Conservation (phyloP, 2,888 invertebrate genomes). For the Artemia sp. region DNA sequence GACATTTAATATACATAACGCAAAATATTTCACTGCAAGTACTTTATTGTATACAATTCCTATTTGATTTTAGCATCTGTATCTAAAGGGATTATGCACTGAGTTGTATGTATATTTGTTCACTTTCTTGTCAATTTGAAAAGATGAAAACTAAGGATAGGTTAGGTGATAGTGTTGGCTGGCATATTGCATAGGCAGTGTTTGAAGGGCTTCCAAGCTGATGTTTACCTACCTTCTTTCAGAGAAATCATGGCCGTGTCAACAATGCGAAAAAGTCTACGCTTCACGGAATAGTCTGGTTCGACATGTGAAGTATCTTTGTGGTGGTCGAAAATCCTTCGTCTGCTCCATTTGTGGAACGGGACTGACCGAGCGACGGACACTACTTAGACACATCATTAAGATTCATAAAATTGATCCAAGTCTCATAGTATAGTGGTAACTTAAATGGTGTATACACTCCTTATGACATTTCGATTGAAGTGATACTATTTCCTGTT, state of each 20-base stretch:
- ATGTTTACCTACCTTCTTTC: constrained; percentile 2
- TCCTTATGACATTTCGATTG: background rate
- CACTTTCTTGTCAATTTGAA: no score
- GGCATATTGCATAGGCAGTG: no score
- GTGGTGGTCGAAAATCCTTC: constrained; percentile 14
- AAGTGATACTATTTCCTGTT: background rate
- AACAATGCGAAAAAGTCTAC: constrained; percentile 2
- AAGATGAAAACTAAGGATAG: no score
- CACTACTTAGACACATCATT: constrained; percentile 11
- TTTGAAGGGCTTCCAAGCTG: no score
- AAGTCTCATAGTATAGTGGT: constrained; percentile 1
- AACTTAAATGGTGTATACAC: background rate
- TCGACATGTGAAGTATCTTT: constrained; percentile 14
- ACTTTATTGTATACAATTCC: no score
- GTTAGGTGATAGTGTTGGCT: no score
- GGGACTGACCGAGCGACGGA: constrained; percentile 7
- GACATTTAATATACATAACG: no score
- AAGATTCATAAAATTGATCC: constrained; percentile 6
- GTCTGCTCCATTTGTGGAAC: constrained; percentile 11
- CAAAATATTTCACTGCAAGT: no score
- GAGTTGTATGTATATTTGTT: no score
- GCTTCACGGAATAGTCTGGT: constrained; percentile 12
- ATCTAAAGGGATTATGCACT: no score
- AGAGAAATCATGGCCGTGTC: constrained; percentile 10
- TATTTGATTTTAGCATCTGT: no score